Base-by-base conservation (phyloP, 2,888 invertebrate genomes). In the Euclidia mi region DNA sequence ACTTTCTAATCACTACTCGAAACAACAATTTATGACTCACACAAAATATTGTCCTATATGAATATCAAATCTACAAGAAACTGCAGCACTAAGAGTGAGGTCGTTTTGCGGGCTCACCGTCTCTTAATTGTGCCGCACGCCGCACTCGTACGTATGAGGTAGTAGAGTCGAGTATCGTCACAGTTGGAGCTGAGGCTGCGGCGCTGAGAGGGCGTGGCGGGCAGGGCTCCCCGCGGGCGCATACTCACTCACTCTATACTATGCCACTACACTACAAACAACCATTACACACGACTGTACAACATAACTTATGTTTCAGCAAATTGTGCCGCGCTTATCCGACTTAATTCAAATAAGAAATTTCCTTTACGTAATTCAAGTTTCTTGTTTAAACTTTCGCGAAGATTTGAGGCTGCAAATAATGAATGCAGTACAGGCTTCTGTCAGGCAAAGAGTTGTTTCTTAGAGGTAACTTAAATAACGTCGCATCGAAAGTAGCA, bases 121-220 rank as follows among this genome's bases (percentile, higher is more conserved):
- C 57, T 66, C 58, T 78, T 73, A 71, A 78, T 78, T 78, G n/a
- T n/a, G n/a, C n/a, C n/a, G 59, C 61, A 45, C 40, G 52, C 46
- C 53, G 45, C 55, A 43, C 61, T 62, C 46, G 48, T 56, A 58
- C 40, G 45, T 45, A 59, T 47, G 49, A 61, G 51, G 47, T 57
- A 56, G 76, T 45, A 60, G 49, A 59, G 60, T 61, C 56, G 60
- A 59, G 64, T 57, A 57, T 61, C 49, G 60, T 62, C 64, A 66
- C 59, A 71, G 63, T 71, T 71, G 56, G 70, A n/a, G 70, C 74
- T 71, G 52, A n/a, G 58, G 45, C 56, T 60, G 60, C 56, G 46
- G 59, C 46, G 47, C 46, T 53, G 49, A 62, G 68, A 57, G 66
- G 42, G 37, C 18, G 38, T 17, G 20, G 6, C 17, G n/a, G n/a